A percentile compares a stretch with the other conserved stretches of the same genome.
phyloP scores from a whole-genome alignment of 2,113 vertebrate genomes.

The Peromyscus californicus region DNA sequence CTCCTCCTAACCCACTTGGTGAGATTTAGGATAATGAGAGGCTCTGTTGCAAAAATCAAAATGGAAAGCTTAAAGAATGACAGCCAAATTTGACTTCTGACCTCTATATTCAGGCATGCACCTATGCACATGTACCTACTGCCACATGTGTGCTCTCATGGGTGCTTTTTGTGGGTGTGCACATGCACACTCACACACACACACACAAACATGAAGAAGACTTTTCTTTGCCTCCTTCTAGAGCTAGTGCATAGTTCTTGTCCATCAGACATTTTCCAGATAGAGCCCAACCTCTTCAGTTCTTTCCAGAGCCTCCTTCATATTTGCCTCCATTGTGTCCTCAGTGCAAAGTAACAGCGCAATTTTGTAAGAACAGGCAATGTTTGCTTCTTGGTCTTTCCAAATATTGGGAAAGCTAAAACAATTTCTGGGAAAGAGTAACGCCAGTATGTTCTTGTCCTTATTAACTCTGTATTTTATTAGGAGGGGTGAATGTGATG shows the following conservation, averaged over 20 bases:
- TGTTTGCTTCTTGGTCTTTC: neutral
- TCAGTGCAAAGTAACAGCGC: neutral
- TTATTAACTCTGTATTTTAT: neutral
- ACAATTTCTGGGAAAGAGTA: neutral
- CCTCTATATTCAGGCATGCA: neutral
- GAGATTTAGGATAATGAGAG: neutral
- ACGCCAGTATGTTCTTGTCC: neutral
- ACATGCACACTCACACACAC: no score
- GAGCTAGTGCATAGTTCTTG: neutral
- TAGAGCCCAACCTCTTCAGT: neutral
- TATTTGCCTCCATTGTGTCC: neutral
- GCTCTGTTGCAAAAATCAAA: neutral
- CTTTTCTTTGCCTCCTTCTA: neutral
- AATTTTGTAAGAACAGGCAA: neutral
- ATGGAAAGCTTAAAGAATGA: neutral
- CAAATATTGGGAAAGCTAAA: neutral
- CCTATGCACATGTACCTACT: neutral
- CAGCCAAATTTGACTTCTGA: neutral
- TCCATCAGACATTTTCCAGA: neutral
- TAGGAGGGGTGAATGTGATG: neutral
- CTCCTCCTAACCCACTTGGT: neutral
- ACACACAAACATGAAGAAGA: neutral
- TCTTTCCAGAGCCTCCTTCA: neutral
- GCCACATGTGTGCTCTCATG: no score
- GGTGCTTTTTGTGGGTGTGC: no score